Base-by-base conservation (phyloP, 2,113 vertebrate genomes). In the Percopsis transmontana region DNA sequence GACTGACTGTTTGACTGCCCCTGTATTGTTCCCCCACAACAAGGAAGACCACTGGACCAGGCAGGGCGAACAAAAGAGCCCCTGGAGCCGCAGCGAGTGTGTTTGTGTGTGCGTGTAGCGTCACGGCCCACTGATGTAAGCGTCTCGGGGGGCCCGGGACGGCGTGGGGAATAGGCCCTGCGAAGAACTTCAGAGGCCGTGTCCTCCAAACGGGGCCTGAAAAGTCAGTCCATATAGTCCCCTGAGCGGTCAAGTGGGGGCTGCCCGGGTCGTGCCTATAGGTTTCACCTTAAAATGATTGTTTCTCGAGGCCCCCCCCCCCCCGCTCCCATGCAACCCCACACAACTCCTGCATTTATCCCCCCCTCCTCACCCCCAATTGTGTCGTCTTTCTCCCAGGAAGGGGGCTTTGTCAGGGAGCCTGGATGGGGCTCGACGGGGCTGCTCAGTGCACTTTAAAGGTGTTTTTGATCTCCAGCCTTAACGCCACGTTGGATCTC, bases 91-190 rank as follows among this genome's bases (percentile, higher is more conserved):
- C 48, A n/a, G 27, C 4, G 54, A 1, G 24, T 16, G 54, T 81
- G 63, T 79, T 72, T 79, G 78, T 80, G 89, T 91, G 90, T 88
- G 87, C 63, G 79, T 74, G 69, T 80, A 78, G 83, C 84, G 92
- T 94, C 94, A 95, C 66, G 88, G 92, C 83, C 85, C 87, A 84
- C 80, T 91, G 93, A 90, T 83, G 62, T 81, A 90, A 94, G 92
- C 91, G 91, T 91, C 68, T 86, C 48, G 61, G 91, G 85, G 86
- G 85, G 56, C 78, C 48, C 7, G 27, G 2, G 2, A 0, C 27
- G 27, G 27, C 4, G 7, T 33, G 27, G 27, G 27, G n/a, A n/a
- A n/a, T n/a, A 33, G 27, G 81, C 82, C 77, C 66, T 20, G 78
- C 84, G 81, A 74, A 90, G 89, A 92, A 90, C 87, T 88, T 92